phyloP scores from a whole-genome alignment of 2,888 invertebrate species.

The Temnothorax rugatulus region DNA sequence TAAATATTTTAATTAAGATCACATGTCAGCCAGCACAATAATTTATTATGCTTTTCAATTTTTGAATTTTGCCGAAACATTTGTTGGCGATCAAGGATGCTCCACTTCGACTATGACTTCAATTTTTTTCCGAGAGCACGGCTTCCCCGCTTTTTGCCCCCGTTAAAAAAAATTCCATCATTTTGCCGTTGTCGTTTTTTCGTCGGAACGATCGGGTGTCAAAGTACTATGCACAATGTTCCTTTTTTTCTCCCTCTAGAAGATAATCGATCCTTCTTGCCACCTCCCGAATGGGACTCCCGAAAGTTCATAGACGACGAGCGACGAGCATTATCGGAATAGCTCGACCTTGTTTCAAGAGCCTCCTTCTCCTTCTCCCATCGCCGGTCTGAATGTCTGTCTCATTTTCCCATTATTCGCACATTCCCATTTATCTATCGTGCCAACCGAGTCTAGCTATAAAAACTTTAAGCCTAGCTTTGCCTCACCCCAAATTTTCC shows the following conservation, averaged over 20 bases:
- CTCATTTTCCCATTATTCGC: conserved; percentile 37
- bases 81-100: neutral
- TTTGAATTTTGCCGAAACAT: neutral
- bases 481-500: neutral
- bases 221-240: conserved; percentile 20
- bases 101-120: neutral
- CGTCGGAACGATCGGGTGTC: conserved; percentile 2
- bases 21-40: no score
- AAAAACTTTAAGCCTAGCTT: conserved; percentile 13
- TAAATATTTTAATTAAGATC: neutral
- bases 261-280: conserved; percentile 30
- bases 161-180: neutral
- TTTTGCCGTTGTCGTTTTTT: neutral
- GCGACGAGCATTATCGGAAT: conserved; percentile 44
- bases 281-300: neutral
- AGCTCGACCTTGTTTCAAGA: conserved; percentile 3
- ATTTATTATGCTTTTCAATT: neutral
- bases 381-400: conserved; percentile 4
- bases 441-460: neutral
- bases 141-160: neutral
- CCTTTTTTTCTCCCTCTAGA: neutral
- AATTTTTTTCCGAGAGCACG: neutral
- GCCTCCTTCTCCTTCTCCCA: neutral
- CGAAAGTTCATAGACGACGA: conserved; percentile 43
- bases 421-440: conserved; percentile 28